Conservation (phyloP, 2,113 vertebrate species). For the Platanista minor region DNA sequence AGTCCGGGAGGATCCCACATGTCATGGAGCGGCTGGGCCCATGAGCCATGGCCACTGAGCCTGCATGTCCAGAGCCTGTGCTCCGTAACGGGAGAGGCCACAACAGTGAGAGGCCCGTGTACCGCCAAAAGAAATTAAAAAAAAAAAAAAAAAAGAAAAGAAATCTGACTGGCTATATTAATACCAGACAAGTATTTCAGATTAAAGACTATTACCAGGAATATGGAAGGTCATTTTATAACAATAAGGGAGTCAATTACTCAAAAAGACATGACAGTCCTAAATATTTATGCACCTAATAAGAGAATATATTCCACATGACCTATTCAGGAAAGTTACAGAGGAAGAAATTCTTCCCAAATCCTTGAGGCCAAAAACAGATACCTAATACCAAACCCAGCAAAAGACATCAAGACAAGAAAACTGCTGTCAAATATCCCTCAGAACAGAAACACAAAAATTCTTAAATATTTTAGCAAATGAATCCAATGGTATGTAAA, state of each 20-base stretch:
- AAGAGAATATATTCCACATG: background rate
- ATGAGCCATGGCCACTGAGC: no score
- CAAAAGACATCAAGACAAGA: background rate
- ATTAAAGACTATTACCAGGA: background rate
- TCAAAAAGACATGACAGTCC: background rate
- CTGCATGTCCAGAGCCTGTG: no score
- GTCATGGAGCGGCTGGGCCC: no score
- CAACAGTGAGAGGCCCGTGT: no score
- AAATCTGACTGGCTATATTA: background rate
- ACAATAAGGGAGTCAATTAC: background rate
- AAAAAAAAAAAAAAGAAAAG: background rate
- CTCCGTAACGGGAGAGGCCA: no score
- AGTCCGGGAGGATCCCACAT: no score
- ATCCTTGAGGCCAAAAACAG: background rate
- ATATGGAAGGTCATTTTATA: background rate
- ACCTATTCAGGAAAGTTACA: background rate
- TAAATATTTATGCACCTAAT: background rate
- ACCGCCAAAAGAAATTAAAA: no score
- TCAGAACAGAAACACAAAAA: background rate
- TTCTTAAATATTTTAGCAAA: background rate
- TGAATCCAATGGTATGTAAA: background rate
- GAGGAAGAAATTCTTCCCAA: background rate
- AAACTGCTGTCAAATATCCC: background rate
- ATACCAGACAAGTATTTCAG: background rate
- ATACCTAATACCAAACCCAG: background rate